Evolutionary conservation across 1,140 invertebrate species (phyloP).

Genomic region (Drosophila rufa): DNA sequence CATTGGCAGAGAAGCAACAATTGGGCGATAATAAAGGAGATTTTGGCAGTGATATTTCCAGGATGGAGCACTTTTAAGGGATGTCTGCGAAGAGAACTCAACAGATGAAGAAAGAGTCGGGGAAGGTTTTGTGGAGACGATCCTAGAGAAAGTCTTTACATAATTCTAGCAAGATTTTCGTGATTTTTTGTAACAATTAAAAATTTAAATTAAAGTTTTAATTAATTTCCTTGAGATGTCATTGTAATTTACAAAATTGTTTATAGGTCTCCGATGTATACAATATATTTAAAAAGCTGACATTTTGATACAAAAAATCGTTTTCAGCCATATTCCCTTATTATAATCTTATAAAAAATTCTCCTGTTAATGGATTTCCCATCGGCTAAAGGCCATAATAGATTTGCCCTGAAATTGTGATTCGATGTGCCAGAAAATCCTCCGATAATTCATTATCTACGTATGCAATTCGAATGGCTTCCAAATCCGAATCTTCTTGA

Average conservation of each 20-base stretch:
- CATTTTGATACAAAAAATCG: not conserved
- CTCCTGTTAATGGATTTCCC: conserved; percentile 18
- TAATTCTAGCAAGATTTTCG: too few species aligned
- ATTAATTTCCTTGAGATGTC: not conserved
- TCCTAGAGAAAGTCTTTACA: not conserved
- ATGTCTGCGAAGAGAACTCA: not conserved
- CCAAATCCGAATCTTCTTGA: conserved; percentile 17
- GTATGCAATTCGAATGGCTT: conserved; percentile 35
- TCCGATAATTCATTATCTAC: conserved; percentile 44
- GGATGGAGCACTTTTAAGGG: conserved; percentile 1
- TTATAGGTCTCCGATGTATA: not conserved
- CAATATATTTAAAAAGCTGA: not conserved
- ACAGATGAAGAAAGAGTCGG: not conserved
- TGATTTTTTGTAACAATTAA: too few species aligned
- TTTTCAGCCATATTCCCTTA: not conserved
- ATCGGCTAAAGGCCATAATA: conserved; percentile 7
- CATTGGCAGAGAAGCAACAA: conserved; percentile 36
- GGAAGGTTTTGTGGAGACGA: not conserved
- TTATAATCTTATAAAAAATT: not conserved
- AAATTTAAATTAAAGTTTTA: not conserved
- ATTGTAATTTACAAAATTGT: not conserved
- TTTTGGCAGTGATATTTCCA: conserved; percentile 28
- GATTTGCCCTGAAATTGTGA: conserved; percentile 25
- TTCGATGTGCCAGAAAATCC: conserved; percentile 20
- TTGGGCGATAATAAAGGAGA: conserved; percentile 16